Evolutionary conservation across 2,797 vertebrate species (phyloP), one percentile per base, ranked within the genome.

Genomic region (Tinamus major): DNA sequence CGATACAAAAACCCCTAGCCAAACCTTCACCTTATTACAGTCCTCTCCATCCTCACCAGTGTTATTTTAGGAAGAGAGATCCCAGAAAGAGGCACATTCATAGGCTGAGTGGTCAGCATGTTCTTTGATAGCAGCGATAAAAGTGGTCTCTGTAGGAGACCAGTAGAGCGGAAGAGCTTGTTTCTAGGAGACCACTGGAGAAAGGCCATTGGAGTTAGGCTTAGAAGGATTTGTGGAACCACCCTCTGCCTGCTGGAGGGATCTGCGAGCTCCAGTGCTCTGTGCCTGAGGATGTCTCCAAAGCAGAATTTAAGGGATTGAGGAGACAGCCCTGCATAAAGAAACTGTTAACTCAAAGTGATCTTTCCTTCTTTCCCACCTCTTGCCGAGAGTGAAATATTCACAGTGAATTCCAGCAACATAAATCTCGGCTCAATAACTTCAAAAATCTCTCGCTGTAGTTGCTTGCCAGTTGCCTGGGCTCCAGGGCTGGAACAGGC

Each of bases 321-420:
- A 63, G 83, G 76, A 56, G 48, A n/a, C 71, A 87, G 63, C n/a
- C 68, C 74, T 65, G 71, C 78, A 24, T 46, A 77, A 31, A 61
- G 41, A 39, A 81, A 61, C 55, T 68, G 84, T 76, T 81, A 58
- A 63, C 10, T 6, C 24, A 13, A 51, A 80, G 74, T 14, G 7
- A 37, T 80, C 49, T 68, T 80, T 70, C 61, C 74, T 37, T 69
- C 42, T 71, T 91, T 79, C 55, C 83, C 71, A 70, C 75, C 61
- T 78, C 86, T 80, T 89, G 68, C 88, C 72, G 88, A 51, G 77
- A 80, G 65, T 35, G 64, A 82, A 93, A 81, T 67, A 55, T 59
- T 87, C 76, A 42, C 41, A 78, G 56, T 4, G 72, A 79, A 86
- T 94, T 93, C 94, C 92, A 88, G 85, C 69, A 53, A 51, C 75